These are phyloP conservation scores for Galeruca laticollis DNA, from an alignment of 2,888 invertebrate species.

Conservation along the genomic window DNA sequence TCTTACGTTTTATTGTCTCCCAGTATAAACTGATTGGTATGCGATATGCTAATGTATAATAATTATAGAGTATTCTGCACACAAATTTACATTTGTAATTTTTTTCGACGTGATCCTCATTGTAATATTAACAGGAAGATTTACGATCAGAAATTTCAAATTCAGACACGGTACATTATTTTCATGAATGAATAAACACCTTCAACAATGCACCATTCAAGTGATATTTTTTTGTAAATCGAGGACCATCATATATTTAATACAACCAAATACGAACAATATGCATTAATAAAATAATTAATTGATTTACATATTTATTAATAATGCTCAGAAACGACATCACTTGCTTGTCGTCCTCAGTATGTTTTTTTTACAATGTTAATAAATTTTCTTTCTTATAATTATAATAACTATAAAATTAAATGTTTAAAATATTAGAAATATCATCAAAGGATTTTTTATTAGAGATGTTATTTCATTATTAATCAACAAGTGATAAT, in stretches of 20 bases:
- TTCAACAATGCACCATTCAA: conserved; percentile 17
- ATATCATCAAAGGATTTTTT: no score
- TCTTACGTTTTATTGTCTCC: not conserved
- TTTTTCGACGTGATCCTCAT: conserved; percentile 15
- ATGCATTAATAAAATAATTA: no score
- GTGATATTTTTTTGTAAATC: not conserved
- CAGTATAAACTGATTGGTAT: not conserved
- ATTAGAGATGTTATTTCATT: no score
- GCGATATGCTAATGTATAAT: conserved; percentile 6
- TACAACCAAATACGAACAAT: no score
- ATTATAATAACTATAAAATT: no score
- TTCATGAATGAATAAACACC: conserved; percentile 14
- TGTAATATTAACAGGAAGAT: conserved; percentile 13
- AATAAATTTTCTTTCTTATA: no score
- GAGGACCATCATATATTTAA: not conserved
- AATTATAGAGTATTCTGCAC: conserved; percentile 7
- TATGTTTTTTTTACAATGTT: no score
- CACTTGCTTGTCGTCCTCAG: no score
- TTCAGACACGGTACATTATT: conserved; percentile 19
- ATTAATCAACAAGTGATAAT: no score
- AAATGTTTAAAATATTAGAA: no score
- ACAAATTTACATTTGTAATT: conserved; percentile 16
- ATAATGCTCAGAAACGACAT: no score
- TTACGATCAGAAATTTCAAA: conserved; percentile 11
- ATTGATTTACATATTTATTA: no score